Evolutionary conservation across 2,888 invertebrate genomes (phyloP).

Genomic region (Lydus trimaculatus): DNA sequence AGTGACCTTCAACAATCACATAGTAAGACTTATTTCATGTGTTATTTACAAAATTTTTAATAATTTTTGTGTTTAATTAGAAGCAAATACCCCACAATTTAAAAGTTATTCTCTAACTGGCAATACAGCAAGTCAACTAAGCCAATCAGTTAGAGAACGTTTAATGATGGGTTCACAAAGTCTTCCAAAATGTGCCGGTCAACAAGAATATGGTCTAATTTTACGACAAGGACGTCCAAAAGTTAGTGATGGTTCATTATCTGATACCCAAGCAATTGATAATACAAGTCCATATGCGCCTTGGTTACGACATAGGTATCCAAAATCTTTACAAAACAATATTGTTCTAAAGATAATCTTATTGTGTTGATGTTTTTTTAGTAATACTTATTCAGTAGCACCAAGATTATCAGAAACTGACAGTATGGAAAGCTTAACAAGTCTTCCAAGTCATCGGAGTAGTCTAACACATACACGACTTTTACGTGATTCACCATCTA

Average conservation of each 20-base stretch:
- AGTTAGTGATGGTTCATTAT: conserved; percentile 80
- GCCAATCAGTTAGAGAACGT: conserved; percentile 85
- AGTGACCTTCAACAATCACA: conserved; percentile 69
- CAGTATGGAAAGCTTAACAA: conserved; percentile 81
- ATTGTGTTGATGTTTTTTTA: conserved; percentile 55
- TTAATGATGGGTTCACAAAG: conserved; percentile 87
- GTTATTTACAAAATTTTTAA: no score
- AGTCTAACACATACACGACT: conserved; percentile 77
- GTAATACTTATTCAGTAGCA: conserved; percentile 76
- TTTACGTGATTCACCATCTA: conserved; percentile 73
- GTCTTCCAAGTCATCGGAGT: conserved; percentile 64
- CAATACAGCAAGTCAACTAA: conserved; percentile 84
- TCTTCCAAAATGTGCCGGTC: conserved; percentile 71
- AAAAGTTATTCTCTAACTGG: conserved; percentile 88
- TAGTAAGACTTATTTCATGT: conserved; percentile 40
- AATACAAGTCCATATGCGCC: conserved; percentile 85
- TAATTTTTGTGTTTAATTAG: conserved; percentile 53
- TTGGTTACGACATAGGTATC: conserved; percentile 84
- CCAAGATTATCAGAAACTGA: conserved; percentile 88
- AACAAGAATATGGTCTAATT: conserved; percentile 59
- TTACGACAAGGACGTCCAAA: conserved; percentile 58
- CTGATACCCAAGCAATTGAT: conserved; percentile 85
- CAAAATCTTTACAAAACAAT: background rate
- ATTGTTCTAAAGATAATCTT: background rate
- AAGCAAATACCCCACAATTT: conserved; percentile 77